These are phyloP conservation scores for Semicossyphus pulcher DNA, from an alignment of 2,113 vertebrate species.

Conservation along the genomic window DNA sequence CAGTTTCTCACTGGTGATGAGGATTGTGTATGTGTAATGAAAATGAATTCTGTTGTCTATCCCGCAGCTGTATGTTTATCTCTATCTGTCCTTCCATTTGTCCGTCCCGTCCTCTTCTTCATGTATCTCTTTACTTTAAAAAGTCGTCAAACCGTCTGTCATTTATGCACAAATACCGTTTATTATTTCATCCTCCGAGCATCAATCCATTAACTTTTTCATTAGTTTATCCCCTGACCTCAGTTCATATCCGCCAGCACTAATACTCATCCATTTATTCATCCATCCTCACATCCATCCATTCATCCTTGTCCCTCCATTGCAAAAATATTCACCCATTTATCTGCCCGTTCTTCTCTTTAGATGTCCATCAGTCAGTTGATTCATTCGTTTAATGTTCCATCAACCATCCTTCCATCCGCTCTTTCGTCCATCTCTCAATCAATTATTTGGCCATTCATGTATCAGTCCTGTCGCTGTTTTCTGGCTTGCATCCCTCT, in stretches of 20 bases:
- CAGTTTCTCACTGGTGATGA: conserved; percentile 54
- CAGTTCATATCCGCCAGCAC: background rate
- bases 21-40: conserved; percentile 14
- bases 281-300: background rate
- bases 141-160: background rate
- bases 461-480: background rate
- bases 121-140: background rate
- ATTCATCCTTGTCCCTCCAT: too few relatives aligned
- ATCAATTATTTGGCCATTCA: too few relatives aligned
- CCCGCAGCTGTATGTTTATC: conserved; percentile 16
- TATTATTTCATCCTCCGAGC: background rate
- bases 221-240: background rate
- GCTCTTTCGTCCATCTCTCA: background rate
- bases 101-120: background rate
- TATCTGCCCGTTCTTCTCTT: too few relatives aligned
- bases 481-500: background rate
- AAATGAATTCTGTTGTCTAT: conserved; percentile 1
- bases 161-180: background rate
- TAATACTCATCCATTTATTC: background rate
- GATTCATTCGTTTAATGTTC: conserved; percentile 8
- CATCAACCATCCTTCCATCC: background rate
- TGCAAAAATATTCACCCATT: too few relatives aligned
- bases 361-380: background rate
- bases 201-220: background rate
- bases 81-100: conserved; percentile 25